These are phyloP conservation scores for Oreochromis aureus DNA, from an alignment of 2,113 vertebrate species.

Conservation along the genomic window DNA sequence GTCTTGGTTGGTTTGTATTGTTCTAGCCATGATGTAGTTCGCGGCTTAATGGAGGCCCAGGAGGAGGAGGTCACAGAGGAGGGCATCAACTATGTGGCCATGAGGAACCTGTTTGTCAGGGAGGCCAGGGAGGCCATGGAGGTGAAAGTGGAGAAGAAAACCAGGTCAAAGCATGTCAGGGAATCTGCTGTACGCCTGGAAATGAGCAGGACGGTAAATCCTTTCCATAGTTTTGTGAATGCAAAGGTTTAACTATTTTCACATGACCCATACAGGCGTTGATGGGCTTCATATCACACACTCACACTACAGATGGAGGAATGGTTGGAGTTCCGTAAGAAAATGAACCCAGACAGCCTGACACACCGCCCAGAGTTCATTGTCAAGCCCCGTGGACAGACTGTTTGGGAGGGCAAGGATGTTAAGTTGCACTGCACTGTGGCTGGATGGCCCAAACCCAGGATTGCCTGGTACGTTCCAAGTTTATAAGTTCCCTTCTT, in stretches of 20 bases:
- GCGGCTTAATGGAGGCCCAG: slow-evolving; percentile 63
- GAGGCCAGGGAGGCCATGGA: slow-evolving; percentile 58
- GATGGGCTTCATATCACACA: background rate
- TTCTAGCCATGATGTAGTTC: slow-evolving; percentile 64
- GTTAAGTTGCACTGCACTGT: slow-evolving; percentile 87
- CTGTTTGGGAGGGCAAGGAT: slow-evolving; percentile 90
- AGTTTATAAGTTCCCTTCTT: background rate
- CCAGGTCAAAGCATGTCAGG: slow-evolving; percentile 76
- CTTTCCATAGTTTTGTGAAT: background rate
- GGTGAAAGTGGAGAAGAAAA: slow-evolving; percentile 81
- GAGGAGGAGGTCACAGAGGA: slow-evolving; percentile 83
- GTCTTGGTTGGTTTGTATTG: background rate
- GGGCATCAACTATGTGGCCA: slow-evolving; percentile 86
- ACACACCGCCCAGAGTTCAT: slow-evolving; percentile 87
- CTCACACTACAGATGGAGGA: slow-evolving; percentile 77
- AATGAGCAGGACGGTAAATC: slow-evolving; percentile 80
- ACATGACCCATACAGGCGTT: background rate
- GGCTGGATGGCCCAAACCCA: slow-evolving; percentile 92
- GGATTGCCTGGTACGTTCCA: slow-evolving; percentile 65
- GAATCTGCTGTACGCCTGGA: slow-evolving; percentile 82
- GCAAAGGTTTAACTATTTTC: background rate
- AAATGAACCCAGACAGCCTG: slow-evolving; percentile 87
- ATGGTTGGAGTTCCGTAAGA: slow-evolving; percentile 84
- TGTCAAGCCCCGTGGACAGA: slow-evolving; percentile 89
- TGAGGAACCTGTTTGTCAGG: slow-evolving; percentile 85